Evolutionary conservation across 2,113 vertebrate genomes (phyloP), one percentile per base, ranked within the genome.

Genomic region (Athene cunicularia): DNA sequence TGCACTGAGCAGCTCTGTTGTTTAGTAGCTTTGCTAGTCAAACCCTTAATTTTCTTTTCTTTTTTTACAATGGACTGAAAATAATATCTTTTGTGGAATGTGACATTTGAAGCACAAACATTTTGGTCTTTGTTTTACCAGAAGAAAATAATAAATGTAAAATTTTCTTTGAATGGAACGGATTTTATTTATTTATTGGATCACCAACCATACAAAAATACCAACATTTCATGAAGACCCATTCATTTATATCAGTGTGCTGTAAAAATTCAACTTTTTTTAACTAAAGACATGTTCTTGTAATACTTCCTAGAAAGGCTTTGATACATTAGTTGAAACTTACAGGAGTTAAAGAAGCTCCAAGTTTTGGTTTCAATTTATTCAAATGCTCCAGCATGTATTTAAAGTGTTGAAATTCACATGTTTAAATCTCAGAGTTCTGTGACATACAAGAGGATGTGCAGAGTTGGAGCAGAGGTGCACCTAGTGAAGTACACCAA

Each of bases 401-500:
- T 70, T 62, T 77, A 5, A 83, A 76, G 19, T 50, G 62, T 16
- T 87, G 52, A 82, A 75, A 82, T 72, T 56, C 10, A 47, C 47
- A 45, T 35, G 33, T 8, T 32, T 83, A 11, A 33, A 41, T 77
- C 73, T 53, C 32, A 28, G 43, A 14, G 23, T 47, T 76, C 20
- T 18, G 8, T 1, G 1, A 23, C 4, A 2, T 33, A 11, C 4
- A 15, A 68, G 27, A n/a, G 30, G 4, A 39, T 43, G 22, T 41
- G 56, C 47, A 19, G 50, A 41, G 23, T 2, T 49, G 41, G 56
- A 50, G 32, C 39, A 76, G 67, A 63, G 11, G 14, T 39, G 18
- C 5, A 9, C 14, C 5, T 37, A 20, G 30, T 13, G 33, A 52
- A 52, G n/a, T 24, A 12, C 19, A 5, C 60, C 18, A 22, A n/a